phyloP scores from a whole-genome alignment of 2,888 invertebrate genomes.

The Autographa gamma region DNA sequence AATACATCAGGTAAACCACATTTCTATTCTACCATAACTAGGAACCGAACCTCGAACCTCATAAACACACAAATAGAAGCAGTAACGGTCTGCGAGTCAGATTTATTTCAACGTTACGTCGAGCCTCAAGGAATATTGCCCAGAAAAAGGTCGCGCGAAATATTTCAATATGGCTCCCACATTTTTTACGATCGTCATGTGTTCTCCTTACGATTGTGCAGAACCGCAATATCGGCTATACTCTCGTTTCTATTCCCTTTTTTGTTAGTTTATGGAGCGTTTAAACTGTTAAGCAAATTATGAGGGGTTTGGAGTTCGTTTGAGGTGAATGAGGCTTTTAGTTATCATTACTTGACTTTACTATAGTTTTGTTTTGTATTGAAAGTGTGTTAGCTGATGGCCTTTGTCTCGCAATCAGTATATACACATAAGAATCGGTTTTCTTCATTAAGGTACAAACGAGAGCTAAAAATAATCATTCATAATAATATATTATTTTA shows the following conservation, averaged over 20 bases:
- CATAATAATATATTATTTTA: too few species aligned
- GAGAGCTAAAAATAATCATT: too few species aligned
- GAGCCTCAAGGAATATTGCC: constrained; percentile 80
- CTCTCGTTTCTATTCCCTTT: constrained; percentile 70
- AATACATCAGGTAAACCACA: constrained; percentile 22
- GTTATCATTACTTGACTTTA: neutral
- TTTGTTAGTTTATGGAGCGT: constrained; percentile 71
- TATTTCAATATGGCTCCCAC: constrained; percentile 87
- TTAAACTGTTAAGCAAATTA: constrained; percentile 62
- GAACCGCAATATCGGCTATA: constrained; percentile 81
- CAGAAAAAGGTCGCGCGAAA: constrained; percentile 82
- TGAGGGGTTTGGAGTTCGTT: constrained; percentile 39
- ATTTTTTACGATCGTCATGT: constrained; percentile 86
- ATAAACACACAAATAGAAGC: constrained; percentile 70
- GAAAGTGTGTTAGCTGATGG: too few species aligned
- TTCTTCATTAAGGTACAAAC: too few species aligned
- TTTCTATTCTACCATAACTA: constrained; percentile 39
- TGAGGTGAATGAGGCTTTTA: neutral
- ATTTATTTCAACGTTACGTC: constrained; percentile 80
- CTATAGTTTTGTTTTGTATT: neutral
- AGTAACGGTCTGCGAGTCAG: constrained; percentile 73
- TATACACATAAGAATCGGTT: too few species aligned
- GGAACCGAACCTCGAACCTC: constrained; percentile 52
- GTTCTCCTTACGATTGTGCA: constrained; percentile 79
- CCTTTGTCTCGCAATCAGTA: too few species aligned